phyloP scores from a whole-genome alignment of 2,113 vertebrate genomes.

The Notothenia rossii region DNA sequence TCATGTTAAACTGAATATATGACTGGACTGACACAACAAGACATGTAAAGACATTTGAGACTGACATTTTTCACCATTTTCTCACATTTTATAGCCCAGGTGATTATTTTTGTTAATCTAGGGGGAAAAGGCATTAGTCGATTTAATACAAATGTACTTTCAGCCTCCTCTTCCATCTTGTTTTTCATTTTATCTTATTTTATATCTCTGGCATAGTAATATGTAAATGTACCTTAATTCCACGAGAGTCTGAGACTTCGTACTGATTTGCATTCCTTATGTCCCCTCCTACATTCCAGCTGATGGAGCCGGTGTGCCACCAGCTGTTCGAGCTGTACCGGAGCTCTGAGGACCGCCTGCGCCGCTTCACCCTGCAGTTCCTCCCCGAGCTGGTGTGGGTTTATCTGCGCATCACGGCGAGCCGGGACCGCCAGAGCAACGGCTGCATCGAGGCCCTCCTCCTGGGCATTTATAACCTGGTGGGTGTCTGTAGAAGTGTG shows the following conservation, averaged over 20 bases:
- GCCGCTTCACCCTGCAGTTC: constrained; percentile 96
- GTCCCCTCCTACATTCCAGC: constrained; percentile 75
- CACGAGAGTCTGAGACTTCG: not conserved
- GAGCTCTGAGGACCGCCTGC: constrained; percentile 93
- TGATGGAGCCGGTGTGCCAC: constrained; percentile 97
- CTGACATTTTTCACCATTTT: too few species aligned
- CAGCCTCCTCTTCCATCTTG: not conserved
- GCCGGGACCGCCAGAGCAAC: constrained; percentile 94
- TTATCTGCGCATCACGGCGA: constrained; percentile 93
- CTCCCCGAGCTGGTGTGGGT: constrained; percentile 97
- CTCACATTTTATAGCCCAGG: too few species aligned
- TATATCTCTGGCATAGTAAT: not conserved
- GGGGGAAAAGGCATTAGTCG: too few species aligned
- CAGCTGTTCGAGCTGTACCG: constrained; percentile 98
- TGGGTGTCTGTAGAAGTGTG: constrained; percentile 74
- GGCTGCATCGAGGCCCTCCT: constrained; percentile 98
- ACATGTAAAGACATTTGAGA: too few species aligned
- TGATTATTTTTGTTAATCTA: too few species aligned
- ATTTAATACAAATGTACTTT: too few species aligned
- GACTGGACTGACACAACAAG: too few species aligned
- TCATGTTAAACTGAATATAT: too few species aligned
- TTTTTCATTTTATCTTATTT: not conserved
- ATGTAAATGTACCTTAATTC: not conserved
- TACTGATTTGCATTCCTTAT: constrained; percentile 6
- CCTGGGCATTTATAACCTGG: constrained; percentile 98